Percentiles rank a stretch among this genome's conserved stretches.
Conservation (phyloP, 2,888 invertebrate genomes). For the Augiades crinisus region DNA sequence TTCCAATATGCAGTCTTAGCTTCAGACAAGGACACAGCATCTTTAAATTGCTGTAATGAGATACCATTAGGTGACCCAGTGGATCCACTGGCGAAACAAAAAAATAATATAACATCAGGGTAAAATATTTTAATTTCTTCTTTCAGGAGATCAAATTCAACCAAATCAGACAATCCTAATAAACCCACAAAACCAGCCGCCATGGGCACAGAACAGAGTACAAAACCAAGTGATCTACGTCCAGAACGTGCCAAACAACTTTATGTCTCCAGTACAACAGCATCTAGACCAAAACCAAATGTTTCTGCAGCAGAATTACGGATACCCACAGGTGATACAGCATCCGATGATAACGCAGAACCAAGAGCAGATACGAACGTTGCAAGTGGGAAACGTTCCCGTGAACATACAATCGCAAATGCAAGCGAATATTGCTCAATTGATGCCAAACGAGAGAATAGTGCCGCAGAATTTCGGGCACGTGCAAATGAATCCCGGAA, state of each 20-base stretch:
- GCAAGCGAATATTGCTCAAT: constrained; percentile 28
- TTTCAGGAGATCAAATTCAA: constrained; percentile 64
- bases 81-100: no score
- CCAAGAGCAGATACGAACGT: constrained; percentile 36
- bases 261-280: constrained; percentile 49
- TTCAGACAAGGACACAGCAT: no score
- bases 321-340: constrained; percentile 52
- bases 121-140: constrained; percentile 8
- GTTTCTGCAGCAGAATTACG: constrained; percentile 60
- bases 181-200: constrained; percentile 68
- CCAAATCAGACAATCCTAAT: constrained; percentile 63
- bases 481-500: constrained; percentile 28
- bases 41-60: no score
- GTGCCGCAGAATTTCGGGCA: constrained; percentile 29
- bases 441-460: constrained; percentile 31
- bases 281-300: constrained; percentile 59
- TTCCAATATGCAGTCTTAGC: no score
- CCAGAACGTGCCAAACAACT: constrained; percentile 61
- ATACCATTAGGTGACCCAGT: no score
- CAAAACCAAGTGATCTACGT: constrained; percentile 63
- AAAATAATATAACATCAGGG: no score
- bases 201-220: constrained; percentile 65
- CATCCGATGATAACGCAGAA: constrained; percentile 48
- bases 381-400: constrained; percentile 32
- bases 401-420: constrained; percentile 33